Evolutionary conservation across 1,140 invertebrate genomes (phyloP).

Genomic region (Mactra quadrangularis): DNA sequence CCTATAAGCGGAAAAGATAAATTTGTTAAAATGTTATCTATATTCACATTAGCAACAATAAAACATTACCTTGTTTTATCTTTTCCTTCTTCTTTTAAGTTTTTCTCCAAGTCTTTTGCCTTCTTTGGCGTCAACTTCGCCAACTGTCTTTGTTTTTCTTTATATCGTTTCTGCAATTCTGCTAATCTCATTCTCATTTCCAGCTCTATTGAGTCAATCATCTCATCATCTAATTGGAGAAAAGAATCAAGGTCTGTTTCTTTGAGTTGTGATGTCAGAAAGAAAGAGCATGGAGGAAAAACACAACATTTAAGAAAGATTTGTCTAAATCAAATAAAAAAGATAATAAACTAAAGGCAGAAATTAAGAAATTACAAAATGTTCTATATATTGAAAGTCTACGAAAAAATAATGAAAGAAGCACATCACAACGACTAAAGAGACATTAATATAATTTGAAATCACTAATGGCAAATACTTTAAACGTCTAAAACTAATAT

Average conservation of each 20-base stretch:
- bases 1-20: too few relatives aligned
- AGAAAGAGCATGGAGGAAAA: slow-evolving; percentile 17
- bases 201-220: slow-evolving; percentile 90
- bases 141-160: slow-evolving; percentile 92
- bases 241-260: slow-evolving; percentile 79
- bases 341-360: too few relatives aligned
- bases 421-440: too few relatives aligned
- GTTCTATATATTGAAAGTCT: too few relatives aligned
- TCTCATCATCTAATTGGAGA: slow-evolving; percentile 80
- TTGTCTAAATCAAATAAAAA: background rate
- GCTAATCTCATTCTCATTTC: slow-evolving; percentile 91
- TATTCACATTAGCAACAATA: too few relatives aligned
- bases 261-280: slow-evolving; percentile 72
- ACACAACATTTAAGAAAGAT: background rate
- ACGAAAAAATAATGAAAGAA: too few relatives aligned
- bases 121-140: slow-evolving; percentile 86
- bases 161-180: slow-evolving; percentile 91
- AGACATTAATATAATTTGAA: too few relatives aligned
- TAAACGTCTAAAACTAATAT: too few relatives aligned
- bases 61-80: slow-evolving; percentile 5
- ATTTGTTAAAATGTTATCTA: too few relatives aligned
- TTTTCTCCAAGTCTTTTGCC: slow-evolving; percentile 78
- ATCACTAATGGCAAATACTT: too few relatives aligned
- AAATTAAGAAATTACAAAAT: too few relatives aligned
- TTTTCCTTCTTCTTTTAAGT: background rate